Evolutionary conservation across 2,797 vertebrate genomes (phyloP).

Genomic region (Myiotriccus ornatus): DNA sequence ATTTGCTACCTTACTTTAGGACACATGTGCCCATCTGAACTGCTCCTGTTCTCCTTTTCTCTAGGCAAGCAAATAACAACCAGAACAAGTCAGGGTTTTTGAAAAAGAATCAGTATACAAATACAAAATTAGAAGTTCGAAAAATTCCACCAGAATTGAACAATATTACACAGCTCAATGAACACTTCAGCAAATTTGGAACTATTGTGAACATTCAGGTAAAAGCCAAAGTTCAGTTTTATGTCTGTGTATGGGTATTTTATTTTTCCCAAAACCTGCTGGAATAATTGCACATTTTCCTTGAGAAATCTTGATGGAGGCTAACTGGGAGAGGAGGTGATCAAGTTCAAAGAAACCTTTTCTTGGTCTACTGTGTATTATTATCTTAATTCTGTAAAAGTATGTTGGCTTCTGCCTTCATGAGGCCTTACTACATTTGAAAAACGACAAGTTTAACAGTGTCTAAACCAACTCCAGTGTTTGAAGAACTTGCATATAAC

Average conservation of each 20-base stretch:
- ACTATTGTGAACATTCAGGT: conserved; percentile 99
- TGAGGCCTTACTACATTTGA: not conserved
- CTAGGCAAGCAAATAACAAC: conserved; percentile 87
- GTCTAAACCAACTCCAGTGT: not conserved
- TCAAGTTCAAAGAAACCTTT: not conserved
- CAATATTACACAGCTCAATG: conserved; percentile 95
- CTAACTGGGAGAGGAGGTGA: not conserved
- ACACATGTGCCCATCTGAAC: not conserved
- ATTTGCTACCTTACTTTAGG: not conserved
- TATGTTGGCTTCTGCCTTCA: not conserved
- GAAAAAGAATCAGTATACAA: conserved; percentile 90
- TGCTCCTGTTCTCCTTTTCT: conserved; percentile 13
- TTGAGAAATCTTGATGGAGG: not conserved
- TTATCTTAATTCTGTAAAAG: not conserved
- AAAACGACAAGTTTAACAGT: not conserved
- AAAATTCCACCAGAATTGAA: conserved; percentile 94
- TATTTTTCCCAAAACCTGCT: not conserved
- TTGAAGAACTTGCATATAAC: not conserved
- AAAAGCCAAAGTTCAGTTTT: not conserved
- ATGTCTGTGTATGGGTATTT: not conserved
- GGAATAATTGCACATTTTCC: not conserved
- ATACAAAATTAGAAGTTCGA: conserved; percentile 95
- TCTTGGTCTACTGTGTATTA: not conserved
- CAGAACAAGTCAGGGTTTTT: conserved; percentile 89
- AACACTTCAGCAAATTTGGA: conserved; percentile 98